Evolutionary conservation across 37 sponge, comb jelly and placozoan species (phyloP).

Genomic region (Amphimedon queenslandica): DNA sequence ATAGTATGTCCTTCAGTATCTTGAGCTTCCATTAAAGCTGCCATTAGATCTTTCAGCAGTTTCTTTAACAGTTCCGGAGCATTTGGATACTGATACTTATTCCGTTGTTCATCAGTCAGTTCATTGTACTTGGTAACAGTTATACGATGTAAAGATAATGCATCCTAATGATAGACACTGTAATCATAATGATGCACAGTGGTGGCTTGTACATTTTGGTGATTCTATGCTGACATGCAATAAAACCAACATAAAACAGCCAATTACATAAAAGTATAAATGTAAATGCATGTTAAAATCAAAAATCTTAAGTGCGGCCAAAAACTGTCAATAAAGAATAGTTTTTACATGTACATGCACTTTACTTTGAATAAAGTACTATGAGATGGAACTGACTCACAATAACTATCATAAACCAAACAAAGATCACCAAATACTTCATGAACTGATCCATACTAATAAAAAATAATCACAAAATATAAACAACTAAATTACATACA

Average conservation of each 20-base stretch:
- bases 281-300: too few species aligned
- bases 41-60: background rate
- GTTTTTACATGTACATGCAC: too few species aligned
- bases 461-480: background rate
- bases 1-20: background rate
- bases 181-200: too few species aligned
- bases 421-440: slow-evolving; percentile 5
- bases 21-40: background rate
- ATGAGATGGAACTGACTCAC: background rate
- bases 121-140: slow-evolving; percentile 38
- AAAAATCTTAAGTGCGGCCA: too few species aligned
- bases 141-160: slow-evolving; percentile 40
- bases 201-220: too few species aligned
- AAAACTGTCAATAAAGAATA: too few species aligned
- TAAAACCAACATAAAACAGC: too few species aligned
- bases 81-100: background rate
- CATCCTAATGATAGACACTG: slow-evolving; percentile 60
- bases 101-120: slow-evolving; percentile 6
- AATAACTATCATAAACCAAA: background rate
- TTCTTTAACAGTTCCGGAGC: background rate
- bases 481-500: background rate
- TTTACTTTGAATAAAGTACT: background rate
- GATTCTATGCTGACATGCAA: too few species aligned
- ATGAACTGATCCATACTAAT: background rate
- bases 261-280: too few species aligned